A percentile compares a stretch with the other conserved stretches of the same genome.
These are phyloP conservation scores for Acromyrmex heyeri DNA, from an alignment of 1,140 invertebrate species.

Conservation along the genomic window DNA sequence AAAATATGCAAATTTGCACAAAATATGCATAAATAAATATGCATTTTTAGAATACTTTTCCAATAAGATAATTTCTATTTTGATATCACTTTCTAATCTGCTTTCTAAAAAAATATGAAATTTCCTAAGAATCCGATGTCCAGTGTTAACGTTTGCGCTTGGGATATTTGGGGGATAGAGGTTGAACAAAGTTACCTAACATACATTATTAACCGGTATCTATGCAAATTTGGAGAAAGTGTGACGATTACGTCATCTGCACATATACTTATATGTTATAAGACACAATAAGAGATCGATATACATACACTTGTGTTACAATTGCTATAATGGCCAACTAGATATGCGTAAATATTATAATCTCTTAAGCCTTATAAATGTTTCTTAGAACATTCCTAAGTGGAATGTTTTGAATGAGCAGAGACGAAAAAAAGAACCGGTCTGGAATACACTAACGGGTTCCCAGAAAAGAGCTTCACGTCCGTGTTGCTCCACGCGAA, in stretches of 20 bases:
- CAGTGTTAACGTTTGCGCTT: background rate
- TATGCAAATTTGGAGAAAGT: conserved; percentile 42
- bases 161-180: conserved; percentile 1
- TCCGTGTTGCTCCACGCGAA: conserved; percentile 22
- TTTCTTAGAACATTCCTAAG: conserved; percentile 9
- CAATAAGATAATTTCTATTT: no score
- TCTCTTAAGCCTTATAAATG: conserved; percentile 6
- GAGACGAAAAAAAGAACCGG: conserved; percentile 31
- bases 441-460: conserved; percentile 35
- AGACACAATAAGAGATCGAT: background rate
- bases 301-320: background rate
- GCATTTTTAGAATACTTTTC: no score
- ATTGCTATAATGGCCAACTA: background rate
- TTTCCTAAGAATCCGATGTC: no score
- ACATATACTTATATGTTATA: no score
- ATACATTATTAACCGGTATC: conserved; percentile 15
- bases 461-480: conserved; percentile 39
- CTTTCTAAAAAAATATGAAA: no score
- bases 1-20: no score
- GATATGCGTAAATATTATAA: conserved; percentile 21
- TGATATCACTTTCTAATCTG: no score
- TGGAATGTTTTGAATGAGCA: conserved; percentile 2
- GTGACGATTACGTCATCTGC: conserved; percentile 21
- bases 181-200: background rate
- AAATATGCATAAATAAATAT: no score